These are phyloP conservation scores for Battus philenor DNA, from an alignment of 1,140 invertebrate species.

Conservation along the genomic window DNA sequence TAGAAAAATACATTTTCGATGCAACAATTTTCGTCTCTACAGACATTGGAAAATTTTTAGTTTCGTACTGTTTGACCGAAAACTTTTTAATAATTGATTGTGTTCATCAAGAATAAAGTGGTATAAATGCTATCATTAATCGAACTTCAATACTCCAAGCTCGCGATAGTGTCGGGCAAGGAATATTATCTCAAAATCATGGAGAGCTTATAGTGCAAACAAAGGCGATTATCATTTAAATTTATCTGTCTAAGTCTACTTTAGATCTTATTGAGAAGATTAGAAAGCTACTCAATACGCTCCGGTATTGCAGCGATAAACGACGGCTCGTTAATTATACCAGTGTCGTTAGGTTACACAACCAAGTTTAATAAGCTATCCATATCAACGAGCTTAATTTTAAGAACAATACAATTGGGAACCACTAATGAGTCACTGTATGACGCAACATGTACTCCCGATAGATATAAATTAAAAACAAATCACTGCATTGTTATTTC, in stretches of 20 bases:
- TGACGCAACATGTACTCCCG: conserved; percentile 36
- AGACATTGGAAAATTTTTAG: too few species aligned
- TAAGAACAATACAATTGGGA: conserved; percentile 63
- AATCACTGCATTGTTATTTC: neutral
- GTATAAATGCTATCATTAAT: too few species aligned
- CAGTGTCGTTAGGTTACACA: conserved; percentile 39
- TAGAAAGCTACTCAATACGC: conserved; percentile 37
- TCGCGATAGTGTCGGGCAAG: too few species aligned
- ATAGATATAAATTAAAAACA: conserved; percentile 24
- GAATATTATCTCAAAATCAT: neutral
- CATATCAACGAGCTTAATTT: conserved; percentile 47
- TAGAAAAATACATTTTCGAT: too few species aligned
- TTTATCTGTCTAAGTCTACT: conserved; percentile 12
- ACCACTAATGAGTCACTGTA: conserved; percentile 53
- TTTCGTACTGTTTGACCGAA: too few species aligned
- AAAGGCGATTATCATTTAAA: conserved; percentile 6
- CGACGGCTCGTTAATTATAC: conserved; percentile 56
- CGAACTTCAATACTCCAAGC: too few species aligned
- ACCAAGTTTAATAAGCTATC: conserved; percentile 38
- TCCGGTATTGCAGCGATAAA: conserved; percentile 18
- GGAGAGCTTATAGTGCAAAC: conserved; percentile 5
- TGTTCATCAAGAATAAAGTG: too few species aligned
- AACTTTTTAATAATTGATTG: too few species aligned
- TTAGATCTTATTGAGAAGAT: conserved; percentile 22
- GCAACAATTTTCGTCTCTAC: too few species aligned